phyloP scores from a whole-genome alignment of 2,113 vertebrate species.

The Heterocephalus glaber region DNA sequence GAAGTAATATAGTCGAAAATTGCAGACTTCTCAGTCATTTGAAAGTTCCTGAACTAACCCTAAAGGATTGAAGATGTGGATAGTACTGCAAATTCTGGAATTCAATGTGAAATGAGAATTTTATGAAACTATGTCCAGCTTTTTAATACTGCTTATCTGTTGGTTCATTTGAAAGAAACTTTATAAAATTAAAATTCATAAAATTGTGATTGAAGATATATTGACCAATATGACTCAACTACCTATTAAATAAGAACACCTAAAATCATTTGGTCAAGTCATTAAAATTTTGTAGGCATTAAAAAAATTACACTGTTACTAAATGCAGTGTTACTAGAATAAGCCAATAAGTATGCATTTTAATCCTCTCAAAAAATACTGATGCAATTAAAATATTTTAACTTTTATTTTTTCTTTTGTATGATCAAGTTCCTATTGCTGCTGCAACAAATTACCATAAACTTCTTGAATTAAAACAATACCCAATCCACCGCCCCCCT shows the following conservation, averaged over 20 bases:
- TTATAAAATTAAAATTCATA: slow-evolving; percentile 5
- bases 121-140: not conserved
- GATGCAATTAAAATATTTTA: not conserved
- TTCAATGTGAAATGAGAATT: not conserved
- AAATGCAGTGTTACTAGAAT: not conserved
- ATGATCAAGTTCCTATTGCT: not conserved
- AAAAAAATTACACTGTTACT: not conserved
- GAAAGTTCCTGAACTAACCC: not conserved
- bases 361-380: not conserved
- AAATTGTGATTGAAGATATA: not conserved
- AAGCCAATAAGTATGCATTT: not conserved
- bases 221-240: not conserved
- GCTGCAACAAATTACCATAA: not conserved
- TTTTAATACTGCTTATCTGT: not conserved
- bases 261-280: not conserved
- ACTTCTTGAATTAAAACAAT: not conserved
- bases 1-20: not conserved
- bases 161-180: not conserved
- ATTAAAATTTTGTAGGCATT: not conserved
- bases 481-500: no score
- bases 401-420: not conserved
- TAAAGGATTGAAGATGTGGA: not conserved
- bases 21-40: not conserved
- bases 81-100: not conserved
- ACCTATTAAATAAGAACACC: not conserved